Conservation (phyloP, 1,140 invertebrate species). For the Zelostemma sp. region DNA sequence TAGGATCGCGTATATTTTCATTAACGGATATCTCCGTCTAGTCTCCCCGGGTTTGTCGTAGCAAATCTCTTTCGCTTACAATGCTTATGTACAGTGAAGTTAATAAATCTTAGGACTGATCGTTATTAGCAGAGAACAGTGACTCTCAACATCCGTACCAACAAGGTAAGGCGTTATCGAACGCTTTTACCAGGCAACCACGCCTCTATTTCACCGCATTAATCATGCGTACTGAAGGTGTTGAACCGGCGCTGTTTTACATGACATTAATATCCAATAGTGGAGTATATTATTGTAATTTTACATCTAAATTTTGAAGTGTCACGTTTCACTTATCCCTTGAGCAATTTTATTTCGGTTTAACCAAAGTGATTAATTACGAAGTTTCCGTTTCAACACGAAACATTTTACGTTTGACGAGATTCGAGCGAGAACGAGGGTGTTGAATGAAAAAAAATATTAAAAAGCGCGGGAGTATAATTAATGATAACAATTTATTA, state of each 20-base stretch:
- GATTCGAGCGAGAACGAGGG: no score
- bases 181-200: conserved; percentile 35
- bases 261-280: conserved; percentile 36
- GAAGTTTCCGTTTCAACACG: no score
- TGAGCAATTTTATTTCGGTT: no score
- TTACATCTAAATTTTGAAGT: neutral
- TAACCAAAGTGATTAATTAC: no score
- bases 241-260: conserved; percentile 32
- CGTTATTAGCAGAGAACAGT: conserved; percentile 45
- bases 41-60: conserved; percentile 49
- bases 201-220: conserved; percentile 40
- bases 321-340: neutral
- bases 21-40: conserved; percentile 54
- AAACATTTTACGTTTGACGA: no score
- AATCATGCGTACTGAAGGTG: conserved; percentile 35
- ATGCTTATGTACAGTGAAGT: conserved; percentile 40
- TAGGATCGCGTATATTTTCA: conserved; percentile 56
- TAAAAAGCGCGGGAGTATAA: no score
- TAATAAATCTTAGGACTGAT: conserved; percentile 48
- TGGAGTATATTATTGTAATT: conserved; percentile 27
- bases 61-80: conserved; percentile 42
- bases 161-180: conserved; percentile 44
- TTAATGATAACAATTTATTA: no score
- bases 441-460: no score
- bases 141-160: conserved; percentile 40